phyloP scores from a whole-genome alignment of 2,888 invertebrate species.

The Tinea trinotella region DNA sequence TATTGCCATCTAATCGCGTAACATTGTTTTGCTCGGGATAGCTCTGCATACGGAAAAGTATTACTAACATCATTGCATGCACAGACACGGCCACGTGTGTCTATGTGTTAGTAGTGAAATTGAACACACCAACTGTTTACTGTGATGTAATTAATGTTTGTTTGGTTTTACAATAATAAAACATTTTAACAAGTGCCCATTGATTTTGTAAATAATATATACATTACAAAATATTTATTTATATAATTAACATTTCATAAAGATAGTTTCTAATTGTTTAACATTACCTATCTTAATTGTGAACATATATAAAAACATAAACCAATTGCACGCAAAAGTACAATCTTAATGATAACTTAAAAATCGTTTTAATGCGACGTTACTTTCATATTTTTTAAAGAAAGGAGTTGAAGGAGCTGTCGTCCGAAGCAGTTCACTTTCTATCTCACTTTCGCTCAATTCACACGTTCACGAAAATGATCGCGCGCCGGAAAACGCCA shows the following conservation, averaged over 20 bases:
- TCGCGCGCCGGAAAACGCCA: slow-evolving; percentile 59
- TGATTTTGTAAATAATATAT: too few relatives aligned
- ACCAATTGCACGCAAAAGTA: too few relatives aligned
- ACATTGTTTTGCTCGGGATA: not conserved
- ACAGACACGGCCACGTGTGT: not conserved
- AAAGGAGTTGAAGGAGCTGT: slow-evolving; percentile 6
- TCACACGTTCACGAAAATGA: slow-evolving; percentile 69
- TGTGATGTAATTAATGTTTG: slow-evolving; percentile 9
- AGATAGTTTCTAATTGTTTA: too few relatives aligned
- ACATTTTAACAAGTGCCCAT: too few relatives aligned
- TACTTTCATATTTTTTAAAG: not conserved
- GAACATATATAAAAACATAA: too few relatives aligned
- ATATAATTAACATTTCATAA: too few relatives aligned
- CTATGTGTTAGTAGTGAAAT: slow-evolving; percentile 9
- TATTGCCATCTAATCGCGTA: slow-evolving; percentile 12
- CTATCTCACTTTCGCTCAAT: slow-evolving; percentile 66
- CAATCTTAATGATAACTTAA: not conserved
- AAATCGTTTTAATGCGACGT: not conserved
- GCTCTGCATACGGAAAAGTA: slow-evolving; percentile 8
- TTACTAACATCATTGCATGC: slow-evolving; percentile 16
- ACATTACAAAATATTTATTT: too few relatives aligned
- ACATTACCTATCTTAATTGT: too few relatives aligned
- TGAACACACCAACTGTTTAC: not conserved
- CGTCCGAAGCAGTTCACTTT: slow-evolving; percentile 33
- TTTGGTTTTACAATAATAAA: too few relatives aligned